Percentiles rank a stretch among this genome's conserved stretches.
Evolutionary conservation across 2,797 vertebrate genomes (phyloP).

Genomic region (Gambelia wislizenii): DNA sequence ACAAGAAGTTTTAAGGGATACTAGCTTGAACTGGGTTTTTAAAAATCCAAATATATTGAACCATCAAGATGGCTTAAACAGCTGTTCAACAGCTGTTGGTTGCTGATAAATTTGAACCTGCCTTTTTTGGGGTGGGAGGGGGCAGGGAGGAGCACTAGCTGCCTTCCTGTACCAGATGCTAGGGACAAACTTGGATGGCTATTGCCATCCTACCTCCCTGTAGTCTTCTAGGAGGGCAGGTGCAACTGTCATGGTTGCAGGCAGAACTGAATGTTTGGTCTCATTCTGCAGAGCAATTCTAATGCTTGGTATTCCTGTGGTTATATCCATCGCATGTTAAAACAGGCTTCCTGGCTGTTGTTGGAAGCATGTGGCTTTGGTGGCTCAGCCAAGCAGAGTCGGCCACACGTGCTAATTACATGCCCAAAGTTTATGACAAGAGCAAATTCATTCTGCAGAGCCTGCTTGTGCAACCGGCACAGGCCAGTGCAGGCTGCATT

Average conservation of each 20-base stretch:
- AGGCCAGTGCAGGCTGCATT: conserved; percentile 59
- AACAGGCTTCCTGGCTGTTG: neutral
- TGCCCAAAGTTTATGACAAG: neutral
- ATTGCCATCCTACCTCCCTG: neutral
- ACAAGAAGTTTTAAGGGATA: neutral
- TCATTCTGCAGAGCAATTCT: neutral
- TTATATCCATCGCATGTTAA: neutral
- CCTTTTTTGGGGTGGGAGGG: too few species aligned
- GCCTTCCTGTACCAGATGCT: neutral
- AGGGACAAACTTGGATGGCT: neutral
- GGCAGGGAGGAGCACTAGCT: too few species aligned
- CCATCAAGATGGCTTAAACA: neutral
- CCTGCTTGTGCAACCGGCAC: conserved; percentile 65
- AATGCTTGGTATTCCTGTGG: neutral
- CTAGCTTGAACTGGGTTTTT: neutral
- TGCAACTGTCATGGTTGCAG: neutral
- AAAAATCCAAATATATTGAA: neutral
- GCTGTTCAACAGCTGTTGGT: neutral
- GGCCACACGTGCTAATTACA: conserved; percentile 41
- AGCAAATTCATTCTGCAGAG: conserved; percentile 60
- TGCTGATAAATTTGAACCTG: neutral
- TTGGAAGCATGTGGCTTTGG: neutral
- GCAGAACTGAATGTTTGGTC: neutral
- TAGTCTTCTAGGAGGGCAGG: neutral
- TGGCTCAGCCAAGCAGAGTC: neutral